These are phyloP conservation scores for Dinomys branickii DNA, from an alignment of 2,113 vertebrate species.

Conservation along the genomic window DNA sequence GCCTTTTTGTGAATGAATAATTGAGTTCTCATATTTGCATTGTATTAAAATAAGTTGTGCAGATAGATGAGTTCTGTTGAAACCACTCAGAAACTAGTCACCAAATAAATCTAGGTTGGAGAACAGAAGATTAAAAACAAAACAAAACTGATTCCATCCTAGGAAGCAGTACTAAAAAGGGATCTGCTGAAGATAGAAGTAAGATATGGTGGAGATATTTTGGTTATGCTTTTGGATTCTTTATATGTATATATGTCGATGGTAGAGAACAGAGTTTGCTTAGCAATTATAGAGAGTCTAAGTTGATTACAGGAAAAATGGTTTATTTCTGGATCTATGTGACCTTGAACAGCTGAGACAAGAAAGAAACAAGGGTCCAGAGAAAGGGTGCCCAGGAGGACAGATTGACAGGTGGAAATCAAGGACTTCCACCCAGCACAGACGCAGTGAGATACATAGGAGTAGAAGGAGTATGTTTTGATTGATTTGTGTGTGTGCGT, in stretches of 20 bases:
- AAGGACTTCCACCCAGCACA: not conserved
- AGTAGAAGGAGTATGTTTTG: not conserved
- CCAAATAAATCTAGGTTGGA: conserved; percentile 43
- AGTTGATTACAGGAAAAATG: not conserved
- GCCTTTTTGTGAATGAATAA: conserved; percentile 54
- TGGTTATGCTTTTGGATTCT: not conserved
- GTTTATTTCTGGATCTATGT: not conserved
- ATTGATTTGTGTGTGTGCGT: not conserved
- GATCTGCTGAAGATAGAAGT: not conserved
- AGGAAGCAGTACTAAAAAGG: not conserved
- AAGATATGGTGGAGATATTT: not conserved
- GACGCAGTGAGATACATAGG: not conserved
- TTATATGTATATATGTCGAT: not conserved
- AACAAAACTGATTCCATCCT: not conserved
- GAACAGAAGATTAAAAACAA: not conserved
- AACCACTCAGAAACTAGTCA: not conserved
- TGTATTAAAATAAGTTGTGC: conserved; percentile 58
- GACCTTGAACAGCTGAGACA: not conserved
- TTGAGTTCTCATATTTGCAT: not conserved
- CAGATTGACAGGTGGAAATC: not conserved
- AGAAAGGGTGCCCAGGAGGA: not conserved
- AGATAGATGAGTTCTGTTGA: conserved; percentile 4
- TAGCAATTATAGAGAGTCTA: not conserved
- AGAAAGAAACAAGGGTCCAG: not conserved
- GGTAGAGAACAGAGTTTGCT: not conserved